These are phyloP conservation scores for Euura lappo DNA, from an alignment of 1,140 invertebrate species.

Conservation along the genomic window DNA sequence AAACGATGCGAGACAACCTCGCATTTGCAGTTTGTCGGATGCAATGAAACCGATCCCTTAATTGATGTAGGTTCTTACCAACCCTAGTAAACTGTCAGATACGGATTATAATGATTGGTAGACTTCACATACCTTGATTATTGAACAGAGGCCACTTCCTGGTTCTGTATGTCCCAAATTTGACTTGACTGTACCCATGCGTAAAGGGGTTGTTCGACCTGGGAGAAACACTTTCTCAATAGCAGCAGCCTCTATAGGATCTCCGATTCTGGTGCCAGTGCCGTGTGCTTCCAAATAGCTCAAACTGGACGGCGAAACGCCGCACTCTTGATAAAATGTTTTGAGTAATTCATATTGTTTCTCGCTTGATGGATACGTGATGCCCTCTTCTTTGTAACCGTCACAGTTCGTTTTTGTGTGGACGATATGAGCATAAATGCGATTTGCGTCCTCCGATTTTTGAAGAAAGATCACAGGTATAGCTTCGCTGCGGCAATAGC, in stretches of 20 bases:
- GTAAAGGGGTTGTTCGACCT: slow-evolving; percentile 68
- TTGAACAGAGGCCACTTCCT: slow-evolving; percentile 64
- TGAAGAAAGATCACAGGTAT: slow-evolving; percentile 79
- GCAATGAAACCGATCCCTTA: too few species aligned
- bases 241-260: slow-evolving; percentile 78
- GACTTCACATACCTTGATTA: slow-evolving; percentile 57
- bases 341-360: slow-evolving; percentile 62
- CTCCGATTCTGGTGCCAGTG: slow-evolving; percentile 65
- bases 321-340: slow-evolving; percentile 63
- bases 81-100: too few species aligned
- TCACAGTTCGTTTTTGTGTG: slow-evolving; percentile 78
- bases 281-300: slow-evolving; percentile 71
- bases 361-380: slow-evolving; percentile 66
- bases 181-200: slow-evolving; percentile 71
- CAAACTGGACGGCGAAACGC: slow-evolving; percentile 61
- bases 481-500: slow-evolving; percentile 74
- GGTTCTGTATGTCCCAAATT: slow-evolving; percentile 75
- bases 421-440: slow-evolving; percentile 71
- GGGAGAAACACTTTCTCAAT: slow-evolving; percentile 80
- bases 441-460: slow-evolving; percentile 72
- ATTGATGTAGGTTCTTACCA: too few species aligned
- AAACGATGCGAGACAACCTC: neutral
- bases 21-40: neutral
- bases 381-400: slow-evolving; percentile 59
- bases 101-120: too few species aligned